Conservation (phyloP, 2,888 invertebrate species). For the Drosophila subquinaria region DNA sequence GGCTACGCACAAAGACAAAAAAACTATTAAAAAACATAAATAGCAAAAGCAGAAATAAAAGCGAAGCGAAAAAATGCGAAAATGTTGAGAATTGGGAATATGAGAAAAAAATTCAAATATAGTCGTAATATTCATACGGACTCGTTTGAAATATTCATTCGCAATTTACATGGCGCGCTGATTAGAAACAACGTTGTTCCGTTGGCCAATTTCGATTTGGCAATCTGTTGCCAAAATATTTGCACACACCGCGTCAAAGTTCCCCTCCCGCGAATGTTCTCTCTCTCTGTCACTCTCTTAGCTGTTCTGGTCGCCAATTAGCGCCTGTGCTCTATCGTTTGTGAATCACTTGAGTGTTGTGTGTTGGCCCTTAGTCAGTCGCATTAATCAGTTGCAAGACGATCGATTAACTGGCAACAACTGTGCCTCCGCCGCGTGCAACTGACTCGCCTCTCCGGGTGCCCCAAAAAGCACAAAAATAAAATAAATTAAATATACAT, state of each 20-base stretch:
- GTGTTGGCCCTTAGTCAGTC: conserved; percentile 56
- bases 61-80: conserved; percentile 45
- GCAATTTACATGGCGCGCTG: conserved; percentile 61
- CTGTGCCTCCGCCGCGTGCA: conserved; percentile 51
- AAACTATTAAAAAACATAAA: conserved; percentile 50
- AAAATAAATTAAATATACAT: not conserved
- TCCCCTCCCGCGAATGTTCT: not conserved
- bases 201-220: conserved; percentile 43
- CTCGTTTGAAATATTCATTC: conserved; percentile 47
- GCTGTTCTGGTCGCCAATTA: conserved; percentile 55
- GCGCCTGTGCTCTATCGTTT: conserved; percentile 46
- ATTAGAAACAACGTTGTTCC: conserved; percentile 54
- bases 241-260: not conserved
- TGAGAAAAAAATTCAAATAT: conserved; percentile 2
- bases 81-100: conserved; percentile 13
- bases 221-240: conserved; percentile 49
- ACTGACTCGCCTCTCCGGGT: conserved; percentile 29
- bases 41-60: conserved; percentile 24
- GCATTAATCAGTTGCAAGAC: conserved; percentile 85
- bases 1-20: conserved; percentile 25
- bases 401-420: conserved; percentile 85
- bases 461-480: not conserved
- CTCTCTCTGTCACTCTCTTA: not conserved
- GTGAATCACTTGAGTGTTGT: conserved; percentile 48
- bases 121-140: conserved; percentile 9